These are phyloP conservation scores for Podargus strigoides DNA, from an alignment of 2,797 vertebrate genomes.

Conservation along the genomic window DNA sequence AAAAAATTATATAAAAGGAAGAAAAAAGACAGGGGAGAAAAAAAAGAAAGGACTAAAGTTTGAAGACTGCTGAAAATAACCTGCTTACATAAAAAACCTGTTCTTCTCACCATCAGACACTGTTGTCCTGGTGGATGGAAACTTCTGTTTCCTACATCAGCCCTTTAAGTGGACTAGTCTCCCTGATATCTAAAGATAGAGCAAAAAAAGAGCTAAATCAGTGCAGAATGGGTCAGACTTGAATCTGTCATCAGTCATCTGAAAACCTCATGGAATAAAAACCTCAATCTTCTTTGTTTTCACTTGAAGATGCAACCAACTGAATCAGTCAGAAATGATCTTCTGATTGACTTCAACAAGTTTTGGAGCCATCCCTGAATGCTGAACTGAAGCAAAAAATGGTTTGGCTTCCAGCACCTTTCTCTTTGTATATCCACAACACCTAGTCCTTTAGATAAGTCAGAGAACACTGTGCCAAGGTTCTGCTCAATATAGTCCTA, in stretches of 20 bases:
- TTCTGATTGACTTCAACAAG: neutral
- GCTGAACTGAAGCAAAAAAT: neutral
- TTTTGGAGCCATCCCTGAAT: neutral
- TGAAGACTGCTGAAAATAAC: neutral
- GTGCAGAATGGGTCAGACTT: neutral
- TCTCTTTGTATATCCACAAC: neutral
- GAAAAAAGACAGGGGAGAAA: neutral
- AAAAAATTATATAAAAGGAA: no score
- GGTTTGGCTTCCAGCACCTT: neutral
- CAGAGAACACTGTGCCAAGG: neutral
- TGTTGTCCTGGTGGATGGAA: neutral
- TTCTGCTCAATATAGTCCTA: neutral
- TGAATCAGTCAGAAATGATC: neutral
- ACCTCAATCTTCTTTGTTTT: neutral
- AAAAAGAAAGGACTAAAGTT: neutral
- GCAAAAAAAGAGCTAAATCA: neutral
- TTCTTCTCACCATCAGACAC: neutral
- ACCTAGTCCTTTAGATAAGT: neutral
- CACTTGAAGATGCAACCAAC: neutral
- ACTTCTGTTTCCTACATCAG: neutral
- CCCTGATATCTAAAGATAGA: neutral
- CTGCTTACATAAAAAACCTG: neutral
- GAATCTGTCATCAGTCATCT: neutral
- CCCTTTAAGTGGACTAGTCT: neutral
- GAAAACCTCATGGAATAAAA: neutral